Base-by-base conservation (phyloP, 2,797 vertebrate species). In the Sebastes iracundus region DNA sequence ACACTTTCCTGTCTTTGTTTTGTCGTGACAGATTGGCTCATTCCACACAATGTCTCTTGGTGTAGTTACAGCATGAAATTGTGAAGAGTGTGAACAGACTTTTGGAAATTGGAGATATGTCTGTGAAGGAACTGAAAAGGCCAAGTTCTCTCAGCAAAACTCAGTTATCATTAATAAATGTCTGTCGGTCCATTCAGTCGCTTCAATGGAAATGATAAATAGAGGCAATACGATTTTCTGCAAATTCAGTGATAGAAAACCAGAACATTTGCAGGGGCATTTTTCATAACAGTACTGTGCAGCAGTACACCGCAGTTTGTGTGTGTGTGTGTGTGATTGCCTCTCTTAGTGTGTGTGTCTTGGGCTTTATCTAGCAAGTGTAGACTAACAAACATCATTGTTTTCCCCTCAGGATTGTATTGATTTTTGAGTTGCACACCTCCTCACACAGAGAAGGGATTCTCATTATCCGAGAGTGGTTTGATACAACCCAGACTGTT, bases 401-500 rank as follows among this genome's bases (percentile, higher is more conserved):
- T 87, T 79, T 78, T 55, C 56, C 76, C 67, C 68, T 58, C 7
- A 14, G 49, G 77, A 56, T 53, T 59, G 14, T 35, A 86, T 83
- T 67, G 82, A 87, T 82, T 84, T 83, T 71, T 7, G 25, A 46
- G 46, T 70, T 59, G 2, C 38, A 62, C 63, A 30, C 20, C 28
- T 56, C 12, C 10, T 79, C 33, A 33, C 32, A 60, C 25, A 25
- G 18, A 53, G 20, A 35, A 12, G 11, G 23, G 33, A 61, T 65
- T 79, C 61, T 75, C 52, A 68, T 76, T 60, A 63, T 65, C 5
- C 1, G n/a, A 63, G 42, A 4, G 20, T 49, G 65, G 35, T 66
- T 70, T 77, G 56, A 80, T 59, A 14, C 13, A 69, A 33, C 73
- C 67, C 59, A 27, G 3, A 30, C 68, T 18, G 9, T 1, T 25